Evolutionary conservation across 2,113 vertebrate species (phyloP), one percentile per base, ranked within the genome.

Genomic region (Jaculus jaculus): DNA sequence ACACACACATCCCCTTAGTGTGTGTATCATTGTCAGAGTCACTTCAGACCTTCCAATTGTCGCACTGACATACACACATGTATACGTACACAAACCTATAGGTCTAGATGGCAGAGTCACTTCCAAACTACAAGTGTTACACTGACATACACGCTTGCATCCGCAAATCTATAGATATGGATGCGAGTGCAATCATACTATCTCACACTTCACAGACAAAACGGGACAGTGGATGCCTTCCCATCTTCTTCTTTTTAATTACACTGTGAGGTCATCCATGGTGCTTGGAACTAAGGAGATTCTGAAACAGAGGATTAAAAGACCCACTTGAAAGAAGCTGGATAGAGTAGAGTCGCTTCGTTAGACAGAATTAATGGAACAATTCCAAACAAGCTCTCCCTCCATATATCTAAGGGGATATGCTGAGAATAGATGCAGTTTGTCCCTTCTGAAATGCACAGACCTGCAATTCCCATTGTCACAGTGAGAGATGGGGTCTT

Each of bases 261-360:
- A 75, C 92, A 71, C 18, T 60, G 77, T 66, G 68, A 4, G 58
- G 30, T 82, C 30, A 77, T 42, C 13, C 24, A 17, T n/a, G 39
- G 32, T n/a, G 72, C 34, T 89, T 66, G 26, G 51, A 90, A 86
- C 78, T 84, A 74, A 94, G 87, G 5, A 30, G 79, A 84, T 26
- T 79, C 60, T 74, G 39, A 79, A 39, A 18, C 39, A 58, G 39
- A 2, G 39, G 39, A 54, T 39, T 23, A 65, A 28, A 42, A 65
- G 28, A 87, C 77, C 23, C 23, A 12, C n/a, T 30, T 61, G 30
- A 6, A 32, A 9, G 65, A 4, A 4, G 11, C 32, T 12, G 15
- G 60, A 2, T 20, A 2, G 10, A 58, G 28, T 34, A 10, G 20
- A 79, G 30, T 65, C 37, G 58, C 69, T 86, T 68, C 23, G 34